phyloP scores from a whole-genome alignment of 1,140 invertebrate species.

The Caenorhabditis latens region DNA sequence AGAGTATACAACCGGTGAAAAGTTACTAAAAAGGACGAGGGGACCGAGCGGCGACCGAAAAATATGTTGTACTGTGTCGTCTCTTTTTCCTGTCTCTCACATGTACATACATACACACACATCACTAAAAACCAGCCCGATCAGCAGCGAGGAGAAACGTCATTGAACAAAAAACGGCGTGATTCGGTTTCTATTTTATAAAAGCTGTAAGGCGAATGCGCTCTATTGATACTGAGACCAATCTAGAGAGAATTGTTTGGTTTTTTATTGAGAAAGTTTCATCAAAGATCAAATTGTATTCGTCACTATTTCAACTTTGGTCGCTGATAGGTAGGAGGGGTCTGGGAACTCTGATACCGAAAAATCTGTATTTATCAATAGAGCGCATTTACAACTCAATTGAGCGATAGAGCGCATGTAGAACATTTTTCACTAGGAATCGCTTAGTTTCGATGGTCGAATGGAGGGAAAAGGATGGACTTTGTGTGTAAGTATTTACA shows the following conservation, averaged over 20 bases:
- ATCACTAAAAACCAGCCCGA: conserved; percentile 13
- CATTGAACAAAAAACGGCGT: conserved; percentile 13
- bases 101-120: neutral
- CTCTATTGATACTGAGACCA: neutral
- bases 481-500: conserved; percentile 12
- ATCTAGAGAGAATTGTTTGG: neutral
- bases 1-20: too few relatives aligned
- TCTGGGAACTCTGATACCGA: too few relatives aligned
- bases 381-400: too few relatives aligned
- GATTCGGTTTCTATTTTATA: too few relatives aligned
- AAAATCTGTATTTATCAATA: too few relatives aligned
- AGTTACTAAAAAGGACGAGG: too few relatives aligned
- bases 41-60: too few relatives aligned
- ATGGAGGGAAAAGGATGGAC: neutral
- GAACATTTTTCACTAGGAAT: too few relatives aligned
- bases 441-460: conserved; percentile 34
- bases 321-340: too few relatives aligned
- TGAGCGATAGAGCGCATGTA: too few relatives aligned
- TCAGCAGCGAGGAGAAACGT: conserved; percentile 2
- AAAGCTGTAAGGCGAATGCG: neutral
- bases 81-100: neutral
- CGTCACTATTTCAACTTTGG: neutral
- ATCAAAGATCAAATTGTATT: neutral
- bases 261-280: neutral
- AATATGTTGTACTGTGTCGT: too few relatives aligned